Percentiles rank a stretch among this genome's conserved stretches.
phyloP scores from a whole-genome alignment of 2,113 vertebrate genomes.

The Rhineura floridana region DNA sequence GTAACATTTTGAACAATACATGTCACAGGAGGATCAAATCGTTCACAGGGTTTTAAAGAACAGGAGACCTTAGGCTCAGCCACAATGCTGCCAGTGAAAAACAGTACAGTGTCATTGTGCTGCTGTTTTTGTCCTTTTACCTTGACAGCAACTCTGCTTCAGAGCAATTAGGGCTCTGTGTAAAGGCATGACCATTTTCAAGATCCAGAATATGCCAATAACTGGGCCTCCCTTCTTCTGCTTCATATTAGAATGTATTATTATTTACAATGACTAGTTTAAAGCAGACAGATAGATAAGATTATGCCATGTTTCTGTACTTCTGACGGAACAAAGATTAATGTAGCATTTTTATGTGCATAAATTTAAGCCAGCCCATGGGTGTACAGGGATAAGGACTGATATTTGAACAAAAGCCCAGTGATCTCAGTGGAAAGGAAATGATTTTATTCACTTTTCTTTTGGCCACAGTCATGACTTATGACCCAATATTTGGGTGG shows the following conservation, averaged over 20 bases:
- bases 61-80: slow-evolving; percentile 19
- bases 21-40: slow-evolving; percentile 19
- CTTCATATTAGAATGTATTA: background rate
- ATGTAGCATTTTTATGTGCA: background rate
- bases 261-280: slow-evolving; percentile 1
- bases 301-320: background rate
- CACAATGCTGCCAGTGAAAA: slow-evolving; percentile 23
- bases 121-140: slow-evolving; percentile 6
- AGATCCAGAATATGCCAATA: background rate
- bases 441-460: background rate
- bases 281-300: background rate
- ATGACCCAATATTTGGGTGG: background rate
- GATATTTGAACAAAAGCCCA: background rate
- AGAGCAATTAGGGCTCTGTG: slow-evolving; percentile 5
- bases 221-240: slow-evolving; percentile 4
- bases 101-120: slow-evolving; percentile 1
- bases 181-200: background rate
- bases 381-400: fast-evolving
- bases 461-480: background rate
- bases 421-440: background rate
- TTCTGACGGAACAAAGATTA: background rate
- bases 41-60: slow-evolving; percentile 25
- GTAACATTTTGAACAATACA: slow-evolving; percentile 47
- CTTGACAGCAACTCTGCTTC: slow-evolving; percentile 10
- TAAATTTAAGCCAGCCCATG: background rate